Percentiles rank a stretch among this genome's conserved stretches.
phyloP scores from a whole-genome alignment of 2,888 invertebrate genomes.

The Cerceris ruficornis region DNA sequence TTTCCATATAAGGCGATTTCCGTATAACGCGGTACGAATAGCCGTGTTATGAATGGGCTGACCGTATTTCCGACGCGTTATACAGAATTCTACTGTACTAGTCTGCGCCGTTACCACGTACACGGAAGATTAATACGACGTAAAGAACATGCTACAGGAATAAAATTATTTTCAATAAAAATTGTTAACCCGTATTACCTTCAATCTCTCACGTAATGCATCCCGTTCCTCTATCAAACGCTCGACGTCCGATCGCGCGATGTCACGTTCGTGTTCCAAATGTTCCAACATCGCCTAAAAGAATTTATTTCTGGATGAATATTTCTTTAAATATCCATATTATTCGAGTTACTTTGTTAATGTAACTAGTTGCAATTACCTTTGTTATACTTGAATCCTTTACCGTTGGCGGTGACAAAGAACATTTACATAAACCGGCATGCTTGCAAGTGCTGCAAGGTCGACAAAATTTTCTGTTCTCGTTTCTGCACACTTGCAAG shows the following conservation, averaged over 20 bases:
- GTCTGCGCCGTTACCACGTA: neutral
- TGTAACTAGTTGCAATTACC: slow-evolving; percentile 38
- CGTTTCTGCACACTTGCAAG: slow-evolving; percentile 74
- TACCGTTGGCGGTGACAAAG: slow-evolving; percentile 40
- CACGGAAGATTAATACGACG: neutral
- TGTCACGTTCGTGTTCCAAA: slow-evolving; percentile 83
- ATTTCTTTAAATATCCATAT: neutral
- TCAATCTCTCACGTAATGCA: slow-evolving; percentile 83
- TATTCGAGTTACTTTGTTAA: neutral
- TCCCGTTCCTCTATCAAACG: slow-evolving; percentile 85
- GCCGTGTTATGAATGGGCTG: too few relatives aligned
- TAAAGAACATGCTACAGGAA: neutral
- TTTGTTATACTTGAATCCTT: slow-evolving; percentile 60
- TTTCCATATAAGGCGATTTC: too few relatives aligned
- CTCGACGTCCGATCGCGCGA: slow-evolving; percentile 83
- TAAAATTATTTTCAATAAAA: slow-evolving; percentile 80
- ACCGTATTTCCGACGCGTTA: too few relatives aligned
- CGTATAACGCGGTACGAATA: too few relatives aligned
- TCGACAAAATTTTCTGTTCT: slow-evolving; percentile 61
- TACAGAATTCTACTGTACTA: too few relatives aligned
- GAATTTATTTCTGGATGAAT: slow-evolving; percentile 15
- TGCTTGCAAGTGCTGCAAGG: slow-evolving; percentile 68
- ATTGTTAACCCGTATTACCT: slow-evolving; percentile 76
- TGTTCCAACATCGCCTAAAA: slow-evolving; percentile 79
- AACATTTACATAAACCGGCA: slow-evolving; percentile 57